Conservation (phyloP, 2,113 vertebrate species). For the Corydoras sp. region DNA sequence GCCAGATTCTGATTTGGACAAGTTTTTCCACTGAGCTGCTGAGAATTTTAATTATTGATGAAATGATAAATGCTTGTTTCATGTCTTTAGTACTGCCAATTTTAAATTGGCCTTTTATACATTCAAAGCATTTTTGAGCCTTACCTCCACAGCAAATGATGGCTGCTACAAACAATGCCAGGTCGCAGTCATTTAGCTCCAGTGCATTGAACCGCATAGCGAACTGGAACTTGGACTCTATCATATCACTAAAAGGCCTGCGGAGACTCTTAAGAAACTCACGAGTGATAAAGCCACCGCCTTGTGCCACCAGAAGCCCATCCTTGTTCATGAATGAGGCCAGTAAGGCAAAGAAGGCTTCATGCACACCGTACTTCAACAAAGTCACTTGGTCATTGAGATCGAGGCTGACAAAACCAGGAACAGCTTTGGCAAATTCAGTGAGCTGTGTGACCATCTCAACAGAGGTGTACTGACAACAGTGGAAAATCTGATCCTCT, state of each 20-base stretch:
- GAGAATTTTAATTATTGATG: no score
- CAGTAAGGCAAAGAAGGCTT: slow-evolving; percentile 93
- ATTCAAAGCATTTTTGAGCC: neutral
- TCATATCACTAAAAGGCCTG: slow-evolving; percentile 91
- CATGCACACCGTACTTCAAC: slow-evolving; percentile 91
- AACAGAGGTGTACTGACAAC: slow-evolving; percentile 87
- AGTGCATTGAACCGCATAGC: slow-evolving; percentile 94
- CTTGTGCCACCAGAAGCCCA: slow-evolving; percentile 87
- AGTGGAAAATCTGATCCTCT: slow-evolving; percentile 82
- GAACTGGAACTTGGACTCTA: slow-evolving; percentile 98
- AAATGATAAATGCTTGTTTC: no score
- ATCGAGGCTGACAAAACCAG: slow-evolving; percentile 81
- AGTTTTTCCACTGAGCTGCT: no score
- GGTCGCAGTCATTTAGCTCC: slow-evolving; percentile 90
- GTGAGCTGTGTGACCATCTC: slow-evolving; percentile 92
- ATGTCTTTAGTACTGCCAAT: no score
- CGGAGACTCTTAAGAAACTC: slow-evolving; percentile 94
- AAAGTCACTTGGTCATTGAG: slow-evolving; percentile 90
- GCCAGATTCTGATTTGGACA: no score
- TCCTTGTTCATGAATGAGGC: slow-evolving; percentile 98
- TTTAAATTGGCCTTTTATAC: no score
- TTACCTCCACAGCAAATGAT: slow-evolving; percentile 98
- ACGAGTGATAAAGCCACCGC: slow-evolving; percentile 88
- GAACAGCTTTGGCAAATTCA: slow-evolving; percentile 92
- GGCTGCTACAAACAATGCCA: slow-evolving; percentile 93